Evolutionary conservation across 2,888 invertebrate species (phyloP).

Genomic region (Germaria angustata): DNA sequence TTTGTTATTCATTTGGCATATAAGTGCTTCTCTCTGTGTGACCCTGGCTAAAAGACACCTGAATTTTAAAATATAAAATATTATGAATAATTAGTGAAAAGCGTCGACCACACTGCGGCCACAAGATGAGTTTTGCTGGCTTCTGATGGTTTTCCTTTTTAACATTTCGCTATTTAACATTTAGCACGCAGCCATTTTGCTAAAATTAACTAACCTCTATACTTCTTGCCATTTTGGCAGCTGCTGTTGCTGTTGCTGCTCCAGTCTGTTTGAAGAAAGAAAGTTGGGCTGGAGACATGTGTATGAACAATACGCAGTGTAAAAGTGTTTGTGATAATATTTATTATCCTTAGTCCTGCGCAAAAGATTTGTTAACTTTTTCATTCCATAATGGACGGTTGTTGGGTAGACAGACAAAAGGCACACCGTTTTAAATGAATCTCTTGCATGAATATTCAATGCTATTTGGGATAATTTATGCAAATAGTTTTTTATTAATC

Average conservation of each 20-base stretch:
- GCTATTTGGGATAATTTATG: slow-evolving; percentile 80
- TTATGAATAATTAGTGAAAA: slow-evolving; percentile 76
- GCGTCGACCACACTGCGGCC: slow-evolving; percentile 75
- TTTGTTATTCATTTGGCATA: slow-evolving; percentile 71
- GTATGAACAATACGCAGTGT: background rate
- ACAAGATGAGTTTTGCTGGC: slow-evolving; percentile 72
- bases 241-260: background rate
- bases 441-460: slow-evolving; percentile 79
- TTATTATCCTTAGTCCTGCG: slow-evolving; percentile 57
- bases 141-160: slow-evolving; percentile 9
- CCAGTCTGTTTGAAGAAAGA: slow-evolving; percentile 25
- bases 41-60: slow-evolving; percentile 64
- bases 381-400: slow-evolving; percentile 16
- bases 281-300: slow-evolving; percentile 14
- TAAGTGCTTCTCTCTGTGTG: slow-evolving; percentile 70
- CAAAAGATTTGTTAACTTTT: slow-evolving; percentile 57
- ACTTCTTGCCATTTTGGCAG: background rate
- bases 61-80: slow-evolving; percentile 66
- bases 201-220: slow-evolving; percentile 50
- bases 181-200: slow-evolving; percentile 63
- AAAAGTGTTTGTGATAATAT: background rate
- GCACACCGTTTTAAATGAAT: slow-evolving; percentile 41
- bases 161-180: slow-evolving; percentile 53
- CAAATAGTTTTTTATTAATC: slow-evolving; percentile 79
- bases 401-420: slow-evolving; percentile 8